Conservation (phyloP, 35 echinoderm and acorn worm genomes). For the Apostichopus californicus region DNA sequence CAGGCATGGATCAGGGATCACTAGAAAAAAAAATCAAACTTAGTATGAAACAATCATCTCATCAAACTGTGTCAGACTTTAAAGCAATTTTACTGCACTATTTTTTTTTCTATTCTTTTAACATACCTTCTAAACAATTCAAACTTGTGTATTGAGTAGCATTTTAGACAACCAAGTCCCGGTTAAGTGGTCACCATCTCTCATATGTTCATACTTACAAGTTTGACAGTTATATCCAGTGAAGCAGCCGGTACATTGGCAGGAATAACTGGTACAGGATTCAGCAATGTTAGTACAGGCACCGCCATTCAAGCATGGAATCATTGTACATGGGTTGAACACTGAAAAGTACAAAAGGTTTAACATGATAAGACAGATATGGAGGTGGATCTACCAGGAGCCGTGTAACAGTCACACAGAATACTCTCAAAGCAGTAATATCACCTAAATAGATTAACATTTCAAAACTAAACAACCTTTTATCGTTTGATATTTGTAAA, state of each 20-base stretch:
- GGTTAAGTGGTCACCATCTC: background rate
- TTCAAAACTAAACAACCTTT: too few species aligned
- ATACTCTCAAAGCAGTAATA: too few species aligned
- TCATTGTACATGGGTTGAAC: background rate
- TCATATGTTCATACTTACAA: slow-evolving; percentile 46
- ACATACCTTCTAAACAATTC: background rate
- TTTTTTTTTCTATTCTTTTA: background rate
- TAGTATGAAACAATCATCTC: background rate
- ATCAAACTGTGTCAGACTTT: background rate
- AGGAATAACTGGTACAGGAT: slow-evolving; percentile 64
- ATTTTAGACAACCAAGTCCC: background rate
- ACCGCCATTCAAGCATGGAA: slow-evolving; percentile 76
- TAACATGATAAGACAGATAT: too few species aligned
- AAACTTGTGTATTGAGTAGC: background rate
- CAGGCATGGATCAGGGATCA: slow-evolving; percentile 68
- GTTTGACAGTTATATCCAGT: slow-evolving; percentile 68
- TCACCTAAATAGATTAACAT: too few species aligned
- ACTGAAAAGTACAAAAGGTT: background rate
- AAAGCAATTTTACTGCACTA: background rate
- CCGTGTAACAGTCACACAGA: too few species aligned
- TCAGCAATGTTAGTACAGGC: slow-evolving; percentile 33
- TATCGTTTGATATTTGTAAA: too few species aligned
- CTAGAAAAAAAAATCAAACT: slow-evolving; percentile 13
- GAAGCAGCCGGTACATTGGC: slow-evolving; percentile 56
- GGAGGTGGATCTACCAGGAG: too few species aligned